These are phyloP conservation scores for Odontamblyopus lacepedii DNA, from an alignment of 2,797 vertebrate species.

Conservation along the genomic window DNA sequence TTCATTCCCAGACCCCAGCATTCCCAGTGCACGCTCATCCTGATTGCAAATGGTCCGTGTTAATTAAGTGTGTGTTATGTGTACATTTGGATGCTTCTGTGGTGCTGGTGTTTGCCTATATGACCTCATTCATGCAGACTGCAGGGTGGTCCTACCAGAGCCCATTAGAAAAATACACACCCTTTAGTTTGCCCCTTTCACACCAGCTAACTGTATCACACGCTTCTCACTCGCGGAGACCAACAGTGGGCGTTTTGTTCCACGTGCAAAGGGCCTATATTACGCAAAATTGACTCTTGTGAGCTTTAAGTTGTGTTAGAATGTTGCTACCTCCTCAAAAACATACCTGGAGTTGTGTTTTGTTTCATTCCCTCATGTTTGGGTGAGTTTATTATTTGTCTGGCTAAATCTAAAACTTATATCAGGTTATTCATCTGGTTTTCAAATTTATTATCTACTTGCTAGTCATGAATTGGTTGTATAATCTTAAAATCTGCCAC, in stretches of 20 bases:
- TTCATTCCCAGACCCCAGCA: neutral
- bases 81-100: slow-evolving; percentile 31
- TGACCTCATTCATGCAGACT: slow-evolving; percentile 65
- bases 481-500: too few species aligned
- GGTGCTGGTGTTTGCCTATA: slow-evolving; percentile 44
- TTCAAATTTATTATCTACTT: too few species aligned
- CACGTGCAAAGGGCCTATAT: neutral
- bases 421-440: too few species aligned
- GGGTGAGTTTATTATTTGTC: too few species aligned
- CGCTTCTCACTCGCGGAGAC: slow-evolving; percentile 51
- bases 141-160: slow-evolving; percentile 67
- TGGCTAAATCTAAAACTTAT: too few species aligned
- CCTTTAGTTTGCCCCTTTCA: slow-evolving; percentile 27
- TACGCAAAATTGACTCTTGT: too few species aligned
- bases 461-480: too few species aligned
- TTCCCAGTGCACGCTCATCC: neutral
- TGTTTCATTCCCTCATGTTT: too few species aligned
- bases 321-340: too few species aligned
- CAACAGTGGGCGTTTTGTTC: slow-evolving; percentile 59
- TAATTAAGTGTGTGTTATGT: slow-evolving; percentile 24
- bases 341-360: too few species aligned
- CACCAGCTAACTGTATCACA: slow-evolving; percentile 54
- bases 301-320: too few species aligned
- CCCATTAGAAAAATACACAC: slow-evolving; percentile 31
- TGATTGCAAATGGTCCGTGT: slow-evolving; percentile 10